Evolutionary conservation across 2,797 vertebrate species (phyloP).

Genomic region (Percopsis omiscomaycus): DNA sequence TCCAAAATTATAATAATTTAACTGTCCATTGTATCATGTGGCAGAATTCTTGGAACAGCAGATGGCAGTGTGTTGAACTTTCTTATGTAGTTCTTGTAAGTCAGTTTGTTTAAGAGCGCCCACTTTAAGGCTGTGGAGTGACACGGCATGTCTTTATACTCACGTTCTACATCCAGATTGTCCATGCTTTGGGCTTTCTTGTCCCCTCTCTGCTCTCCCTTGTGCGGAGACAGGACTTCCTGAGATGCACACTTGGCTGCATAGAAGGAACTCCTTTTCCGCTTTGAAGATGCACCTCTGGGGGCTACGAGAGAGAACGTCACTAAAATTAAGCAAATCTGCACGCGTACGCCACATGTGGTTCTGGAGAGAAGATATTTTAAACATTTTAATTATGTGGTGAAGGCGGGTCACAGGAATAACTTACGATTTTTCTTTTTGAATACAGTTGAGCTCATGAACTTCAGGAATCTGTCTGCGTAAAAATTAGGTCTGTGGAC

Average conservation of each 20-base stretch:
- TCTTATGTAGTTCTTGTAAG: no score
- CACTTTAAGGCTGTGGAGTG: not conserved
- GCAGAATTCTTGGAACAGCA: no score
- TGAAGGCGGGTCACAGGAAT: not conserved
- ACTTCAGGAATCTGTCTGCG: conserved; percentile 92
- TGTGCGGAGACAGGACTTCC: conserved; percentile 80
- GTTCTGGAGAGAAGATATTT: no score
- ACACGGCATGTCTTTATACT: not conserved
- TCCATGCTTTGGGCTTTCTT: conserved; percentile 86
- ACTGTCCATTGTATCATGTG: no score
- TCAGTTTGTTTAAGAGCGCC: not conserved
- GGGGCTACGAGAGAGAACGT: conserved; percentile 73
- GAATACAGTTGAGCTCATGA: conserved; percentile 92
- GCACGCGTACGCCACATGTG: not conserved
- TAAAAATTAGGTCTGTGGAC: conserved; percentile 95
- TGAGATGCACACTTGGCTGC: conserved; percentile 85
- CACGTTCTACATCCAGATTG: conserved; percentile 90
- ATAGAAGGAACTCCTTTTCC: conserved; percentile 82
- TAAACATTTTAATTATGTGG: not conserved
- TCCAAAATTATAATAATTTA: no score
- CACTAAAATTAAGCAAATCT: not conserved
- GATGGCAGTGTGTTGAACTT: no score
- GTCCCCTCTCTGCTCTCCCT: conserved; percentile 81
- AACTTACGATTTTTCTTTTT: conserved; percentile 89
- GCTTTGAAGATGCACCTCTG: conserved; percentile 87